A percentile compares a stretch with the other conserved stretches of the same genome.
Evolutionary conservation across 2,888 invertebrate species (phyloP).

Genomic region (Apeira syringaria): DNA sequence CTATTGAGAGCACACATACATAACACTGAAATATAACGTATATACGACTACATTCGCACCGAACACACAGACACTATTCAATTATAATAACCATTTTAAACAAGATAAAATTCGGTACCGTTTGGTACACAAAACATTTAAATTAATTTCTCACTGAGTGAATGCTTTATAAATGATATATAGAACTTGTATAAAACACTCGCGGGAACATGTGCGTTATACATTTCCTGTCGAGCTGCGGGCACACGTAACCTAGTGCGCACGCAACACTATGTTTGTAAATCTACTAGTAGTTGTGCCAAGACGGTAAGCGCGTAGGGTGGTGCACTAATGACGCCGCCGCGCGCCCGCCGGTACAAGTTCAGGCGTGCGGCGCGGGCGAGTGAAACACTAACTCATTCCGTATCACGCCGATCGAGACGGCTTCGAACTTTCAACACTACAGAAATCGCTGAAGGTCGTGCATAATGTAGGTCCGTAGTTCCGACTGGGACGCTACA

Average conservation of each 20-base stretch:
- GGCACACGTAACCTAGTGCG: not conserved
- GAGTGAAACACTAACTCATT: constrained; percentile 64
- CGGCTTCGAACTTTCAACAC: constrained; percentile 67
- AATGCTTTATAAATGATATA: no score
- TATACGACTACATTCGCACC: no score
- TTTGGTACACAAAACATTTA: no score
- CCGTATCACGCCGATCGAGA: constrained; percentile 67
- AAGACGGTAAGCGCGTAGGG: constrained; percentile 49
- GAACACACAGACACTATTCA: constrained; percentile 28
- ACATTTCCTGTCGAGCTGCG: constrained; percentile 20
- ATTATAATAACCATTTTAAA: constrained; percentile 37
- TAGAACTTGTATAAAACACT: constrained; percentile 14
- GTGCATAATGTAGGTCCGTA: constrained; percentile 33
- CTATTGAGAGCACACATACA: constrained; percentile 1
- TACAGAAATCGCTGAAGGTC: constrained; percentile 65
- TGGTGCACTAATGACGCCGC: constrained; percentile 64
- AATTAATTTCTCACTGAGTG: no score
- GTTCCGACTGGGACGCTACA: constrained; percentile 24
- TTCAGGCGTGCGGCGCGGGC: constrained; percentile 62
- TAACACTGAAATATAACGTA: no score
- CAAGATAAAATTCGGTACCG: no score
- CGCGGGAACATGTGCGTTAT: constrained; percentile 15
- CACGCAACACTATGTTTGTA: constrained; percentile 20
- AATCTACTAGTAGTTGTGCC: constrained; percentile 48
- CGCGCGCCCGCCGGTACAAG: constrained; percentile 67